Percentiles rank a stretch among this genome's conserved stretches.
Conservation (phyloP, 2,113 vertebrate species). For the Campylomormyrus numenius region DNA sequence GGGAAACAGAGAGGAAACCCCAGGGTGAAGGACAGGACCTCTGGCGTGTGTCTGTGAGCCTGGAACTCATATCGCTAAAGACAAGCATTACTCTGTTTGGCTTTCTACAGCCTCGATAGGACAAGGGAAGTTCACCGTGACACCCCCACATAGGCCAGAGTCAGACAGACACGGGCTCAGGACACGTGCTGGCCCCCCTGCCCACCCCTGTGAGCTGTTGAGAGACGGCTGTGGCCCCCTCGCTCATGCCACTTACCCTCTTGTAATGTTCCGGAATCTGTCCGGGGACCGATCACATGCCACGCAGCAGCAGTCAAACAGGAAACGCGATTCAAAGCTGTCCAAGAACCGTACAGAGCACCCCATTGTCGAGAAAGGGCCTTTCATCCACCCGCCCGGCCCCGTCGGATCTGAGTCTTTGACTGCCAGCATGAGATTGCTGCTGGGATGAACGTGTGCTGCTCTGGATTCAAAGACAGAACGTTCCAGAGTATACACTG, state of each 20-base stretch:
- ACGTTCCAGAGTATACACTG: neutral
- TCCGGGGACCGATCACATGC: neutral
- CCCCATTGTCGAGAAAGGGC: slow-evolving; percentile 32
- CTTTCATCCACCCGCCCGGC: slow-evolving; percentile 12
- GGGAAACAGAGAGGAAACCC: neutral
- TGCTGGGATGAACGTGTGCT: slow-evolving; percentile 4
- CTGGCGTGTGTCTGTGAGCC: neutral
- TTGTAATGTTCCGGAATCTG: neutral
- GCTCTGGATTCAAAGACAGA: slow-evolving; percentile 6
- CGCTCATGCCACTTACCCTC: neutral
- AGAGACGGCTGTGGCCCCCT: neutral
- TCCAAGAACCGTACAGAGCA: slow-evolving; percentile 35
- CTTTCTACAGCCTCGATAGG: neutral
- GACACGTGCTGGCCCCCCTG: neutral
- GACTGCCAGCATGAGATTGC: slow-evolving; percentile 12
- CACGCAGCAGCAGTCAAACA: slow-evolving; percentile 27
- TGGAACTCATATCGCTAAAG: neutral
- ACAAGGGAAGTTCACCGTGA: neutral
- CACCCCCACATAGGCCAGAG: neutral
- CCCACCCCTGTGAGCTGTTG: neutral
- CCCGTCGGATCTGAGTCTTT: neutral
- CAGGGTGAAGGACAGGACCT: neutral
- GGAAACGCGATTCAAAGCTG: slow-evolving; percentile 27
- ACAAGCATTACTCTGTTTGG: neutral
- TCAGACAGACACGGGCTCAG: neutral